Percentiles rank a stretch among this genome's conserved stretches.
phyloP scores from a whole-genome alignment of 2,888 invertebrate genomes.

The Thereva nobilitata region DNA sequence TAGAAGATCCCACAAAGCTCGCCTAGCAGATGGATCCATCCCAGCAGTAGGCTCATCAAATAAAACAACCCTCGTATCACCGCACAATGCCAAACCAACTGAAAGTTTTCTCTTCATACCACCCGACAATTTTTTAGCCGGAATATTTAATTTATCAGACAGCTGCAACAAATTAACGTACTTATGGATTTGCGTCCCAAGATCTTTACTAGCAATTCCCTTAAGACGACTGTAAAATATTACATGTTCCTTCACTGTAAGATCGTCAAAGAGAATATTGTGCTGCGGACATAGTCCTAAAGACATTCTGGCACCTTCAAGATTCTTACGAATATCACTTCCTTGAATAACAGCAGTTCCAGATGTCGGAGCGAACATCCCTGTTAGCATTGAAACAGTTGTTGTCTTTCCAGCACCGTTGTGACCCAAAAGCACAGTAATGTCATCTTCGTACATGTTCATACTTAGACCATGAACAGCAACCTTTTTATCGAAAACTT shows the following conservation, averaged over 20 bases:
- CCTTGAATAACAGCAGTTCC: constrained; percentile 75
- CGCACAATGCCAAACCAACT: constrained; percentile 76
- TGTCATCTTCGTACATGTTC: constrained; percentile 86
- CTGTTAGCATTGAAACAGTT: constrained; percentile 91
- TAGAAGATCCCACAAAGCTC: constrained; percentile 83
- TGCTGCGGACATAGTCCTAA: constrained; percentile 85
- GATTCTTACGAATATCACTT: constrained; percentile 68
- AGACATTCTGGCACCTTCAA: constrained; percentile 67
- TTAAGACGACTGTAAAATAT: constrained; percentile 79
- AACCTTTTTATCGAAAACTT: constrained; percentile 63
- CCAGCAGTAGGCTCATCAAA: constrained; percentile 82
- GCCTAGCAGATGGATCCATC: constrained; percentile 82
- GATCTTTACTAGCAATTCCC: constrained; percentile 62
- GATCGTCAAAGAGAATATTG: constrained; percentile 79
- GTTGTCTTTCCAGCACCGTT: constrained; percentile 91
- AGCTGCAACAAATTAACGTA: constrained; percentile 70
- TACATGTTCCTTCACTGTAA: constrained; percentile 82
- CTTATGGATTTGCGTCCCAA: constrained; percentile 65
- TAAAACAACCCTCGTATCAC: constrained; percentile 72
- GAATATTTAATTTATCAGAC: constrained; percentile 66
- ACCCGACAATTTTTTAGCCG: constrained; percentile 68
- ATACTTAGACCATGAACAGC: constrained; percentile 74
- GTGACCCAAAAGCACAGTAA: constrained; percentile 82
- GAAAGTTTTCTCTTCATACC: constrained; percentile 80
- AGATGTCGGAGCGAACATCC: constrained; percentile 68